Evolutionary conservation across 2,113 vertebrate genomes (phyloP).

Genomic region (Misgurnus mizolepis): DNA sequence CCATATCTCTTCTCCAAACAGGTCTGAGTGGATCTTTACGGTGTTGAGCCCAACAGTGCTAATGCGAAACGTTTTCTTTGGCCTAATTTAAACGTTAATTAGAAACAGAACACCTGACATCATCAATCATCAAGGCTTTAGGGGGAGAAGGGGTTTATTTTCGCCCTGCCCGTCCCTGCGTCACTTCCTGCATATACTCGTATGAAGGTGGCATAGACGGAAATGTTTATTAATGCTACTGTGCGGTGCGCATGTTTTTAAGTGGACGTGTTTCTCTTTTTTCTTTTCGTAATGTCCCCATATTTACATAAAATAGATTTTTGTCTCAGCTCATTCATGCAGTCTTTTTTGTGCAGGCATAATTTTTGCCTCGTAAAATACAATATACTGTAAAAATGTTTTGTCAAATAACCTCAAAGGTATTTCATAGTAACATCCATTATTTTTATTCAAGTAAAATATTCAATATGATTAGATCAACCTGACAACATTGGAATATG

Average conservation of each 20-base stretch:
- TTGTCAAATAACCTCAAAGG: too few species aligned
- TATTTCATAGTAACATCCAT: too few species aligned
- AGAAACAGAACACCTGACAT: constrained; percentile 75
- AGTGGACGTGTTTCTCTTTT: not conserved
- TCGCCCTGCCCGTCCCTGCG: not conserved
- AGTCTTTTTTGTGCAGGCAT: not conserved
- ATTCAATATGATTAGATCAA: too few species aligned
- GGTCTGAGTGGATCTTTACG: constrained; percentile 47
- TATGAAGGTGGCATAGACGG: not conserved
- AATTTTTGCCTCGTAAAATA: not conserved
- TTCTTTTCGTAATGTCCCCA: not conserved
- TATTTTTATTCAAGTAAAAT: too few species aligned
- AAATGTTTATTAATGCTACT: not conserved
- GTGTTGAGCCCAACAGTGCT: constrained; percentile 51
- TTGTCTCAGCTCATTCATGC: not conserved
- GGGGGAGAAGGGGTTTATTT: constrained; percentile 45
- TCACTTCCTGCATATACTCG: constrained; percentile 25
- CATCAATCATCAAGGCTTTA: constrained; percentile 70
- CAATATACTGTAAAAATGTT: not conserved
- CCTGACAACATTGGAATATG: too few species aligned
- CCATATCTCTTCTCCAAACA: constrained; percentile 37
- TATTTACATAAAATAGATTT: not conserved
- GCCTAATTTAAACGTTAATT: constrained; percentile 75
- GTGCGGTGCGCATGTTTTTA: not conserved
- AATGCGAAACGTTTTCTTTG: constrained; percentile 55